Evolutionary conservation across 2,797 vertebrate genomes (phyloP).

Genomic region (Limosa lapponica): DNA sequence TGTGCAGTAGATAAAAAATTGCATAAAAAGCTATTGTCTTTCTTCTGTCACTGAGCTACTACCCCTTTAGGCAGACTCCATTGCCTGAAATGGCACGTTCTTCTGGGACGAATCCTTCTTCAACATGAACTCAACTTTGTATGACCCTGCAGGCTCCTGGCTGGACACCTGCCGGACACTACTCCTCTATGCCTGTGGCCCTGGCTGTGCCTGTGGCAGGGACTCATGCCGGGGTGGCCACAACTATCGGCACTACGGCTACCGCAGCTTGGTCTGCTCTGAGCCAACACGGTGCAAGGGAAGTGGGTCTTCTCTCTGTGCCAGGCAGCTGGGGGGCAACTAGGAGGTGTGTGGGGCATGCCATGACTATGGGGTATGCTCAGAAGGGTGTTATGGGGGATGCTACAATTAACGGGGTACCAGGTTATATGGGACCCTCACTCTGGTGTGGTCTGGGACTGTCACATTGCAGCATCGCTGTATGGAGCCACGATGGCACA

Average conservation of each 20-base stretch:
- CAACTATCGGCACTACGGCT: rapidly evolving
- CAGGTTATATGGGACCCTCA: not conserved
- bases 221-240: rapidly evolving
- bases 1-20: not conserved
- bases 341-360: rapidly evolving
- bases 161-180: not conserved
- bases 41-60: not conserved
- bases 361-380: not conserved
- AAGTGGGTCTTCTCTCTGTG: not conserved
- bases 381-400: not conserved
- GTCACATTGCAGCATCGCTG: rapidly evolving
- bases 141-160: not conserved
- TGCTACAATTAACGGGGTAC: not conserved
- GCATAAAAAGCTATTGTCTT: not conserved
- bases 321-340: not conserved
- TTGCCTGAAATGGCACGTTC: not conserved
- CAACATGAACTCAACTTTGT: not conserved
- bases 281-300: not conserved
- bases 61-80: not conserved
- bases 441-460: rapidly evolving
- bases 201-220: rapidly evolving
- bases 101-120: not conserved
- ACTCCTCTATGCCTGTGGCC: rapidly evolving
- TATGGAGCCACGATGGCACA: not conserved
- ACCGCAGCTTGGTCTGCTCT: rapidly evolving